Conservation (phyloP, 2,888 invertebrate species). For the Cotesia congregata region DNA sequence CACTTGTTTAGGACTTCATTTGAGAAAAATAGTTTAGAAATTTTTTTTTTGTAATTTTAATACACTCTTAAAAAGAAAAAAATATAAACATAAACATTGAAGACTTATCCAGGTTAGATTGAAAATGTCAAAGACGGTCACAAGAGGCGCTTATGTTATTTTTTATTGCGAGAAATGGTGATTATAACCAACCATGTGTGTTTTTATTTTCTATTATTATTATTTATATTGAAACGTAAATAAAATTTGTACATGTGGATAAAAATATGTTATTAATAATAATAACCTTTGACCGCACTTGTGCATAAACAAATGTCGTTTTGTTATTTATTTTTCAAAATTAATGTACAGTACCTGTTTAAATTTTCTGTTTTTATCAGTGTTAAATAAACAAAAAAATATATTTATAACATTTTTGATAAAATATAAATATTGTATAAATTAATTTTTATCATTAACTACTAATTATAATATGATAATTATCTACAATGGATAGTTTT, state of each 20-base stretch:
- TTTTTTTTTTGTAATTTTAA: too few relatives aligned
- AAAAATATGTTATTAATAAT: constrained; percentile 4
- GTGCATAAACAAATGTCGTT: background rate
- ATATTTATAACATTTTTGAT: background rate
- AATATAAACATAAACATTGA: background rate
- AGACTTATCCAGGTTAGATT: background rate
- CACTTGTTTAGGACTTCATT: background rate
- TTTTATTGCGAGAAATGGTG: background rate
- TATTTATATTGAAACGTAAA: background rate
- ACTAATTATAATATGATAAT: background rate
- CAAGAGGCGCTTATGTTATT: background rate
- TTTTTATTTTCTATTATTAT: background rate
- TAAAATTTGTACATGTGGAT: constrained; percentile 7
- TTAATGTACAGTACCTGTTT: background rate
- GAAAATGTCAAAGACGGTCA: background rate
- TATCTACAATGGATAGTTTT: constrained; percentile 49
- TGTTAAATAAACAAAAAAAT: background rate
- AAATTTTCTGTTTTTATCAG: background rate
- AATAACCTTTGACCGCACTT: constrained; percentile 7
- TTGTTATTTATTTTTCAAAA: background rate
- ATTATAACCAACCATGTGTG: background rate
- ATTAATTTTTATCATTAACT: background rate
- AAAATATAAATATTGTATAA: background rate
- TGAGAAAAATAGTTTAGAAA: too few relatives aligned
- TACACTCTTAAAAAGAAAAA: background rate